Evolutionary conservation across 2,113 vertebrate genomes (phyloP), one percentile per base, ranked within the genome.

Genomic region (Actenoides lindsayi): DNA sequence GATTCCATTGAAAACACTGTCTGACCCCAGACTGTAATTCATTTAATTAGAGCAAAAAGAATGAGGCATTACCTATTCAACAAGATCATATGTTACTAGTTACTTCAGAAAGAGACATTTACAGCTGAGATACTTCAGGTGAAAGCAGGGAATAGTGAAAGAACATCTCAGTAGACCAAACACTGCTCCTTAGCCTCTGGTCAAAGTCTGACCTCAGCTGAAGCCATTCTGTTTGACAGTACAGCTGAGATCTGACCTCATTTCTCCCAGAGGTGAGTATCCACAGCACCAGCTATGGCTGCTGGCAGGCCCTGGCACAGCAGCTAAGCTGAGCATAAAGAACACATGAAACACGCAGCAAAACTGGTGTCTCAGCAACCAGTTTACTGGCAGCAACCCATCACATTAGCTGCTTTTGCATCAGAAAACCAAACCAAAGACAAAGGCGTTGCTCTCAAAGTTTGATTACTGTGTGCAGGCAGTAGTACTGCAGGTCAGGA

Each of bases 291-390:
- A 31, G 28, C n/a, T 62, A 41, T 0, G 5, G 4, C 50, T 65
- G 62, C 9, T 50, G 0, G 0, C 1, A 0, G 44, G 46, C 62
- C 37, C 51, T 44, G 51, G 42, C 2, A 3, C 6, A 33, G 57
- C 67, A 86, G n/a, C 48, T 41, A 24, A 3, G 0, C n/a, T 28
- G 70, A 75, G 39, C 23, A 16, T 2, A 56, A 62, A 53, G 15
- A 10, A 10, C 16, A 33, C 5, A 1, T 18, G 42, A 86, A 79
- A 82, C 23, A 8, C 3, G 28, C 57, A 60, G 57, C 42, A 57
- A 67, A 59, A 23, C 1, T 31, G 39, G 35, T 27, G 14, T 68
- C 42, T 46, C n/a, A 39, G 39, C 24, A 33, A 44, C 33, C 30
- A 7, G 25, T 68, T 74, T 37, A 28, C 64, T 46, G 68, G 33